Conservation (phyloP, 2,888 invertebrate genomes). For the Ecdyonurus torrentis region DNA sequence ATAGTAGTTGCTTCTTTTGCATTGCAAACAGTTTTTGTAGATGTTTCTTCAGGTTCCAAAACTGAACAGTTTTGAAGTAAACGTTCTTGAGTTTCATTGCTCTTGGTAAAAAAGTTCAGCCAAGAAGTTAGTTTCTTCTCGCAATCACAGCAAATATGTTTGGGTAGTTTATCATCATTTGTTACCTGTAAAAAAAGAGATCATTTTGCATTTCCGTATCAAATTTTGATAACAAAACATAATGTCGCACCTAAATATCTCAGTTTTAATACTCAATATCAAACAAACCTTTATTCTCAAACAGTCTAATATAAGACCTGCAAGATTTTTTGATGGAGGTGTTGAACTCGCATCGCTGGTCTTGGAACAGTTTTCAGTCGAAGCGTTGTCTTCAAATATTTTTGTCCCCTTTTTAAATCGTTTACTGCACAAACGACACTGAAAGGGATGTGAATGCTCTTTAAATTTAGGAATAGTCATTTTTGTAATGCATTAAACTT, state of each 20-base stretch:
- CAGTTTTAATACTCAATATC: not conserved
- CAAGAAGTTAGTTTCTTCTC: slow-evolving; percentile 7
- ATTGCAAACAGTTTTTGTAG: not conserved
- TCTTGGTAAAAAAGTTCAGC: slow-evolving; percentile 2
- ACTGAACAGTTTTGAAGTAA: not conserved
- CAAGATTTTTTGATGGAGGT: not conserved
- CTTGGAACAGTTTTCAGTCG: not conserved
- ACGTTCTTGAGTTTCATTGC: not conserved
- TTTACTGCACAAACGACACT: not conserved
- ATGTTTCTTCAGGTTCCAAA: not conserved
- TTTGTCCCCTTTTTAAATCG: not conserved
- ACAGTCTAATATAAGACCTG: not conserved
- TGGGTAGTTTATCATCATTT: slow-evolving; percentile 5
- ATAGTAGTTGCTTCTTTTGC: not conserved
- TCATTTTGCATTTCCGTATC: too few relatives aligned
- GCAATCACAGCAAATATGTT: slow-evolving; percentile 6
- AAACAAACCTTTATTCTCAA: not conserved
- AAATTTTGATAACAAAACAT: too few relatives aligned
- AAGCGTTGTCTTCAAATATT: not conserved
- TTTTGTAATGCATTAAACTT: not conserved
- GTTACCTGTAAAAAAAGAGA: slow-evolving; percentile 4
- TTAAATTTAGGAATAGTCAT: not conserved
- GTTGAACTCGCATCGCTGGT: not conserved
- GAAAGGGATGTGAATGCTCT: not conserved
- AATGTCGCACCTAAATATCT: too few relatives aligned